Evolutionary conservation across 2,797 vertebrate genomes (phyloP).

Genomic region (Paguma larvata): DNA sequence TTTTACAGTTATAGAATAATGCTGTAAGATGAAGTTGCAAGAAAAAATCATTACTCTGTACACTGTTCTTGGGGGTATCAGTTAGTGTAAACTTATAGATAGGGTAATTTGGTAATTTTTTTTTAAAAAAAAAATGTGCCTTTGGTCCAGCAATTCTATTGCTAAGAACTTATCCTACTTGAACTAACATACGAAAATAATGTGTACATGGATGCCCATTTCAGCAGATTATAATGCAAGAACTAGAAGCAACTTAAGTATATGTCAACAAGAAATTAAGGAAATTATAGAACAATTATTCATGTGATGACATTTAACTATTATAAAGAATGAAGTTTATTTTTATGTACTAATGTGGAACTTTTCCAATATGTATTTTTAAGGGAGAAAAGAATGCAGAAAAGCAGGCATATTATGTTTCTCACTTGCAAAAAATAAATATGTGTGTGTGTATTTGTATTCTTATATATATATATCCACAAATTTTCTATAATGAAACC

Average conservation of each 20-base stretch:
- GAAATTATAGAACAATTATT: not conserved
- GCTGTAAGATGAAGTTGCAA: not conserved
- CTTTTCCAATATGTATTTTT: not conserved
- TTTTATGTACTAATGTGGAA: not conserved
- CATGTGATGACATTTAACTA: not conserved
- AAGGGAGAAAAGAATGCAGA: not conserved
- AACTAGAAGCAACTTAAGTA: not conserved
- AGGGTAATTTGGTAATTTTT: not conserved
- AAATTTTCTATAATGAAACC: not conserved
- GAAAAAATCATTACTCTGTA: not conserved
- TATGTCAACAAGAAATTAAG: not conserved
- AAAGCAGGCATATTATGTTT: not conserved
- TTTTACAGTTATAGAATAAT: not conserved
- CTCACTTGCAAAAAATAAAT: not conserved
- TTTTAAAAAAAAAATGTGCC: not conserved
- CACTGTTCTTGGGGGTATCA: not conserved
- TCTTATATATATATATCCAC: not conserved
- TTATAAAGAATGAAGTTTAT: not conserved
- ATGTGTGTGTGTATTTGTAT: not conserved
- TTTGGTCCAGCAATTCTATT: not conserved
- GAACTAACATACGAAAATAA: not conserved
- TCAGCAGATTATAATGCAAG: slow-evolving; percentile 32
- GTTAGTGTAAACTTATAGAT: not conserved
- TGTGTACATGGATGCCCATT: not conserved
- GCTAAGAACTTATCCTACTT: not conserved